Percentiles rank a stretch among this genome's conserved stretches.
These are phyloP conservation scores for Drosophila lutescens DNA, from an alignment of 2,888 invertebrate species.

Conservation along the genomic window DNA sequence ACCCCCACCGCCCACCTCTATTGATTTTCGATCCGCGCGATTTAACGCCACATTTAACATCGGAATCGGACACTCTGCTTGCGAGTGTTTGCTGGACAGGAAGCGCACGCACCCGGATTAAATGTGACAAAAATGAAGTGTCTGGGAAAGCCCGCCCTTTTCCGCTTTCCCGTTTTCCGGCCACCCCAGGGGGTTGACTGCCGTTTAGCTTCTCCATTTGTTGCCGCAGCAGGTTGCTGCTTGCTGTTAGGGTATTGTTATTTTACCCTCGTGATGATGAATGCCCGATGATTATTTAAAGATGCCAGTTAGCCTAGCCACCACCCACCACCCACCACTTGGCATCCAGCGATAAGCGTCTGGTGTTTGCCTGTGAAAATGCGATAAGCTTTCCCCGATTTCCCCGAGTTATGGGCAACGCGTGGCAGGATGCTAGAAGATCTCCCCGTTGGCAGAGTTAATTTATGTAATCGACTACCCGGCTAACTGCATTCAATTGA, in stretches of 20 bases:
- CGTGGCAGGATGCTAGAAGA: slow-evolving; percentile 56
- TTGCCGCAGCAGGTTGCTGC: slow-evolving; percentile 44
- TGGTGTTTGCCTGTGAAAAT: slow-evolving; percentile 81
- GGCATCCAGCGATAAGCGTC: slow-evolving; percentile 72
- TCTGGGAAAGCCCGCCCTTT: slow-evolving; percentile 31
- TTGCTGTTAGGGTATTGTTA: neutral
- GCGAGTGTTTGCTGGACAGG: slow-evolving; percentile 45
- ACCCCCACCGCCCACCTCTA: slow-evolving; percentile 15
- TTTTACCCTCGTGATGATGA: slow-evolving; percentile 73
- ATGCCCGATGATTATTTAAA: slow-evolving; percentile 83
- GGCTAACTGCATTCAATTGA: slow-evolving; percentile 70
- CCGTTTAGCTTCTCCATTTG: slow-evolving; percentile 42
- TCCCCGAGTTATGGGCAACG: slow-evolving; percentile 65
- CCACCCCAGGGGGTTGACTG: slow-evolving; percentile 42
- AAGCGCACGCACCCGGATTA: slow-evolving; percentile 70
- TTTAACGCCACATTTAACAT: slow-evolving; percentile 85
- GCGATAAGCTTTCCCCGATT: slow-evolving; percentile 80
- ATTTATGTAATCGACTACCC: slow-evolving; percentile 76
- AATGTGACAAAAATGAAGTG: slow-evolving; percentile 79
- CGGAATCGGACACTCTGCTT: slow-evolving; percentile 47
- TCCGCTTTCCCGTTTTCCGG: slow-evolving; percentile 13
- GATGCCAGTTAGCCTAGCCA: slow-evolving; percentile 66
- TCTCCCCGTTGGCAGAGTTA: slow-evolving; percentile 43
- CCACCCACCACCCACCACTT: slow-evolving; percentile 23
- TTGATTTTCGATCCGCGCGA: slow-evolving; percentile 80